Base-by-base conservation (phyloP, 2,888 invertebrate species). In the Dynastes hyllus region DNA sequence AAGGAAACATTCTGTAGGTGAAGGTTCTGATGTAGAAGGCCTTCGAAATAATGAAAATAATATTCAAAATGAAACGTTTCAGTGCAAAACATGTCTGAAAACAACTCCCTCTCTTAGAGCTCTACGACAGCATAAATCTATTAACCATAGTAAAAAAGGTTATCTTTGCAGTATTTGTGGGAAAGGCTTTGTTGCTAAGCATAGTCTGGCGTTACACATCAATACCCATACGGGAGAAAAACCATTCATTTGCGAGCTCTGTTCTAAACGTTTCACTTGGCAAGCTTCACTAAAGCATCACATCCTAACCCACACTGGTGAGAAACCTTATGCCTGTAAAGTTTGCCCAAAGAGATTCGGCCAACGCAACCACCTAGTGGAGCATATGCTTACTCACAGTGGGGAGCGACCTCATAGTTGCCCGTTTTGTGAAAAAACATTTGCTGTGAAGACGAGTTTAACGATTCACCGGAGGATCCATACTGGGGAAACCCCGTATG, bases 161-260 rank as follows among this genome's bases (percentile, higher is more conserved):
- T 82, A 77, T 45, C 61, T 80, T 6, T 83, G 83, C 53, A 81
- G 77, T 32, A 76, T 76, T 32, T 83, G 83, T n/a, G 81, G 80
- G 3, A 81, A 81, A 78, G 77, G 78, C 32, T 82, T 82, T 66
- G 58, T 73, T 8, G 81, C 79, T 40, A 79, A 78, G 53, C 75
- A 69, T n/a, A 63, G 76, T n/a, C 67, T 82, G 50, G 67, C 71
- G n/a, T 77, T 77, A 13, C 82, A 82, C 65, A 75, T 75, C 5
- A 81, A 85, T 77, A 84, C 83, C 2, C 87, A 88, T 77, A 86
- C 86, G 0, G 87, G 87, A 1, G 84, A 84, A 40, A 86, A 85
- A 80, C 86, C 86, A 2, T 85, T 84, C 79, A 83, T 82, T 29
- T 87, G 87, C 77, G 77, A 83, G 4, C 79, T 85, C 65, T 88